Evolutionary conservation across 2,888 invertebrate species (phyloP).

Genomic region (Ceratothoa steindachneri): DNA sequence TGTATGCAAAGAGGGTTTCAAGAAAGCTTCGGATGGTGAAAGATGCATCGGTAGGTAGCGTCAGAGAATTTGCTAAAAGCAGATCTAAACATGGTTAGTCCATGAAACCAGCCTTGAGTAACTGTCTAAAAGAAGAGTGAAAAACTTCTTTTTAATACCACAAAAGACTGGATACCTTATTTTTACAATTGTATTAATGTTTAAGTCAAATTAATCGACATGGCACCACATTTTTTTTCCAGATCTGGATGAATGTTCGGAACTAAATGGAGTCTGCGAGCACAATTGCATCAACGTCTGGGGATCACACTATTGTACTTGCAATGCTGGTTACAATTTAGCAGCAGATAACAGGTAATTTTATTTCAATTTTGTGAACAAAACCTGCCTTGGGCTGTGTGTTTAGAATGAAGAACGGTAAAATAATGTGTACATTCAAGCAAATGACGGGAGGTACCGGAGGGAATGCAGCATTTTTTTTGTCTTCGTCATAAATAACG

Average conservation of each 20-base stretch:
- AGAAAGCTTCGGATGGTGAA: conserved; percentile 67
- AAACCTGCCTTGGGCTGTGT: no score
- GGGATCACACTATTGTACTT: conserved; percentile 84
- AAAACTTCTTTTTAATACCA: no score
- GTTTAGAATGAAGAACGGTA: no score
- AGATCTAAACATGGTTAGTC: neutral
- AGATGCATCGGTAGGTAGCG: conserved; percentile 72
- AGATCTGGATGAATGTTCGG: conserved; percentile 68
- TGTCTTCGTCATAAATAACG: no score
- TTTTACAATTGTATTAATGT: no score
- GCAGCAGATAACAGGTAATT: conserved; percentile 38
- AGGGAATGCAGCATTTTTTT: no score
- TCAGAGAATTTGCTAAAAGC: no score
- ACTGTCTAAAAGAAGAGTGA: neutral
- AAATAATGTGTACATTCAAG: no score
- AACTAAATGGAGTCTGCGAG: conserved; percentile 64
- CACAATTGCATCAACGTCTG: conserved; percentile 85
- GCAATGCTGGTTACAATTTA: conserved; percentile 67
- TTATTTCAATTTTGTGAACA: neutral
- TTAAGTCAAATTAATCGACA: no score
- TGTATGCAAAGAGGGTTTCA: conserved; percentile 74
- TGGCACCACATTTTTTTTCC: no score
- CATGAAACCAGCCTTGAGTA: neutral
- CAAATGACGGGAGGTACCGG: no score
- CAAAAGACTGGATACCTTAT: no score